Conservation (phyloP, 2,797 vertebrate species). For the Netta rufina region DNA sequence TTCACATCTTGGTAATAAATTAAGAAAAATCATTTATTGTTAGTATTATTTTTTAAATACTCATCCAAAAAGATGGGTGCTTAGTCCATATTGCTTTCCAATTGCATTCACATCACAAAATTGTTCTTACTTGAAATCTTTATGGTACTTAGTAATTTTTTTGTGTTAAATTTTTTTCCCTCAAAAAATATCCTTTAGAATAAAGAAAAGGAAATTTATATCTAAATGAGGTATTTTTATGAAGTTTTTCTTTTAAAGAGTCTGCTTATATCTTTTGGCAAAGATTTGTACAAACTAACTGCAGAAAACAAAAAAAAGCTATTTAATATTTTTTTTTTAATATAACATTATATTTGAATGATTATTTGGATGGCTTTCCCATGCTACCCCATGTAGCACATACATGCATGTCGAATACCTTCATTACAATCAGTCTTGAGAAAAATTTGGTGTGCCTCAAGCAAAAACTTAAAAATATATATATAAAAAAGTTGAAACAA, state of each 20-base stretch:
- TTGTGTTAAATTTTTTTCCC: not conserved
- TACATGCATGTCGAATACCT: slow-evolving; percentile 21
- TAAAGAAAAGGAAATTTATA: not conserved
- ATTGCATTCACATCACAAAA: not conserved
- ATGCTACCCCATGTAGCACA: not conserved
- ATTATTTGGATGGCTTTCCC: slow-evolving; percentile 33
- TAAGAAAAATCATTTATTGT: not conserved
- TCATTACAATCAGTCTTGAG: slow-evolving; percentile 39
- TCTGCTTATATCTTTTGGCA: slow-evolving; percentile 27
- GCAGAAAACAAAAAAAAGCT: slow-evolving; percentile 23
- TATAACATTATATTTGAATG: slow-evolving; percentile 33
- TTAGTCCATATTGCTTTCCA: not conserved
- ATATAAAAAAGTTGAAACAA: not conserved
- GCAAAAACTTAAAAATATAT: not conserved
- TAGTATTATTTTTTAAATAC: not conserved
- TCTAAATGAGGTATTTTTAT: not conserved
- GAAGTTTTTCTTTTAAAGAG: slow-evolving; percentile 14
- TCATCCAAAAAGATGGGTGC: not conserved
- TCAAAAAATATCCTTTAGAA: not conserved
- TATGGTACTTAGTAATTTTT: not conserved
- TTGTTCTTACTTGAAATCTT: not conserved
- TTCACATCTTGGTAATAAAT: not conserved
- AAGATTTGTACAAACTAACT: slow-evolving; percentile 5
- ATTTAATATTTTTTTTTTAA: slow-evolving; percentile 62
- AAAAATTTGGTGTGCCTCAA: not conserved